Percentiles rank a stretch among this genome's conserved stretches.
Conservation (phyloP, 1,140 invertebrate species). For the Trichomalopsis sarcophagae region DNA sequence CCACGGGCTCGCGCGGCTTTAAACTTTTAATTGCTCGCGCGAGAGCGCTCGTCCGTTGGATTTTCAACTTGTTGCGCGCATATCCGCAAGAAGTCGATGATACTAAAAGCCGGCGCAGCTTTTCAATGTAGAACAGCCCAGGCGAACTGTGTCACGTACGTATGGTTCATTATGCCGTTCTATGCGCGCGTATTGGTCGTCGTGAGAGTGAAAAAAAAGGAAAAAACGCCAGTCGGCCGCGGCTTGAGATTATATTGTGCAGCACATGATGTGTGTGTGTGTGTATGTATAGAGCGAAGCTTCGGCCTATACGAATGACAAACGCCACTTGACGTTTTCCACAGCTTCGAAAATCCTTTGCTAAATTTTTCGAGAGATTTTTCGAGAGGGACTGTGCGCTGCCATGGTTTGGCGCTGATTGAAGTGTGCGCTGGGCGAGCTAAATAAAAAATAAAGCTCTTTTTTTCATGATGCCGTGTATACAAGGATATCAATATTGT, state of each 20-base stretch:
- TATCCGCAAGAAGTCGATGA: conserved; percentile 20
- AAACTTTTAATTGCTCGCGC: background rate
- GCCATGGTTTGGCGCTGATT: background rate
- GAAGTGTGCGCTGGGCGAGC: background rate
- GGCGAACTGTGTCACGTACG: background rate
- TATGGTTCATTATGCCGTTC: too few species aligned
- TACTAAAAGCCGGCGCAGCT: background rate
- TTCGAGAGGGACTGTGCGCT: background rate
- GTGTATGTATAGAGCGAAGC: background rate
- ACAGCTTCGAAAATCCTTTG: too few species aligned
- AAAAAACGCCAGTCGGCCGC: background rate
- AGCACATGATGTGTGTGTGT: too few species aligned
- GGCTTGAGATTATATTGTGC: too few species aligned
- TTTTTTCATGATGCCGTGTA: background rate
- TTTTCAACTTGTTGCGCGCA: conserved; percentile 23
- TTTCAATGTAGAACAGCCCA: background rate
- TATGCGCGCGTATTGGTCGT: too few species aligned
- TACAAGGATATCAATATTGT: too few species aligned
- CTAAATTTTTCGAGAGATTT: background rate
- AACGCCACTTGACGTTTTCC: background rate
- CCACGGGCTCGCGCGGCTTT: background rate
- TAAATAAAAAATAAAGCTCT: background rate
- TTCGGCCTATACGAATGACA: background rate
- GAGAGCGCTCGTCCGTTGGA: background rate
- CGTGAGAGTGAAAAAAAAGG: background rate